A percentile compares a stretch with the other conserved stretches of the same genome.
These are phyloP conservation scores for Tinamus guttatus DNA, from an alignment of 2,113 vertebrate species.

Conservation along the genomic window DNA sequence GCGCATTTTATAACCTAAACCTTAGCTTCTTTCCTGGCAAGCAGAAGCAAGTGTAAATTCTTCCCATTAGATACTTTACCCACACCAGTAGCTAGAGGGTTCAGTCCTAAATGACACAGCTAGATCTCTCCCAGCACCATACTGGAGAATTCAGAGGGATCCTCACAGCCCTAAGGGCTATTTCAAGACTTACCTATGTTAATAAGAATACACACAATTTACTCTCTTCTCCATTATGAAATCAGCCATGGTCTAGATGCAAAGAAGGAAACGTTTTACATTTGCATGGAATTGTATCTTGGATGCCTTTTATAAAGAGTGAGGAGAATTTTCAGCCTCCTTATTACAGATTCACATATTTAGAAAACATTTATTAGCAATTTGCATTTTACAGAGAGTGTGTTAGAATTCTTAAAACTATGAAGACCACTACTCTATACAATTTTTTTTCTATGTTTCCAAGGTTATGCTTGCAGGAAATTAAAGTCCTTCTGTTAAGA, in stretches of 20 bases:
- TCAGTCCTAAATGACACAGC: background rate
- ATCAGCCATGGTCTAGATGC: background rate
- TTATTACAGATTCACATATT: background rate
- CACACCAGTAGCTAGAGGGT: background rate
- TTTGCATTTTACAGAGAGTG: background rate
- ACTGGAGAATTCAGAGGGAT: background rate
- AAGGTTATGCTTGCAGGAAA: slow-evolving; percentile 7
- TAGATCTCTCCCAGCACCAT: background rate
- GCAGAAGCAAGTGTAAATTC: background rate
- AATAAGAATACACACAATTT: background rate
- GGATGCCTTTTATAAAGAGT: background rate
- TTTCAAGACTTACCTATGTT: background rate
- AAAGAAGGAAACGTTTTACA: background rate
- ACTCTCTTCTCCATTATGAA: background rate
- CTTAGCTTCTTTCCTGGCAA: background rate
- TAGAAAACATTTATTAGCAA: background rate
- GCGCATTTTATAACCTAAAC: background rate
- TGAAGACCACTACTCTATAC: background rate
- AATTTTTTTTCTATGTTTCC: background rate
- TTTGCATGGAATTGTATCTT: background rate
- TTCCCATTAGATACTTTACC: background rate
- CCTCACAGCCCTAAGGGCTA: background rate
- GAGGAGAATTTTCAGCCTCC: background rate
- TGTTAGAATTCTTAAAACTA: background rate
- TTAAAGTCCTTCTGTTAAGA: slow-evolving; percentile 31